A percentile compares a stretch with the other conserved stretches of the same genome.
Conservation (phyloP, 2,888 invertebrate genomes). For the Nymphalis c-album region DNA sequence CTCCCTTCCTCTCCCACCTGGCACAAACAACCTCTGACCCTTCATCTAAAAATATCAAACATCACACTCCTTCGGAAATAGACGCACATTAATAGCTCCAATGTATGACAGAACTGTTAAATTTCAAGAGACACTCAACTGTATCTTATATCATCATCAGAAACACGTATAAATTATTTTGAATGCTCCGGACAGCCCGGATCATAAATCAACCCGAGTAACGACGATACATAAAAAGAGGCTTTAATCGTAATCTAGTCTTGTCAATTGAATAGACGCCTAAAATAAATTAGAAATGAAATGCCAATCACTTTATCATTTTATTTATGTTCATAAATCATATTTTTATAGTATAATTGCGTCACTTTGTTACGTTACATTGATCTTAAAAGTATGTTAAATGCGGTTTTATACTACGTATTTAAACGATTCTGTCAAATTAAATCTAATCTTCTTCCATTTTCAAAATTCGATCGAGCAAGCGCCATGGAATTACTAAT, state of each 20-base stretch:
- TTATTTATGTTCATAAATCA: neutral
- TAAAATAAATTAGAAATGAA: conserved; percentile 18
- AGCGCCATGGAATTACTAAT: conserved; percentile 15
- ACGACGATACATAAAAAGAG: conserved; percentile 13
- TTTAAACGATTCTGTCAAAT: too few species aligned
- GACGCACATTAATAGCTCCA: conserved; percentile 5
- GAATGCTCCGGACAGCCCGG: neutral
- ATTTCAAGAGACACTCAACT: conserved; percentile 1
- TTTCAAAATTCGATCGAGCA: neutral
- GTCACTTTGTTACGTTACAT: neutral
- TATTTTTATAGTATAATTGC: conserved; percentile 2
- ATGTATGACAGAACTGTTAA: conserved; percentile 10
- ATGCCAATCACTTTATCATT: conserved; percentile 17
- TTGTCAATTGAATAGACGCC: conserved; percentile 16
- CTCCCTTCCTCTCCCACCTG: conserved; percentile 24
- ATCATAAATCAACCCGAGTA: conserved; percentile 14
- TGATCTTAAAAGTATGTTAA: neutral
- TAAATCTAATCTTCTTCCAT: neutral
- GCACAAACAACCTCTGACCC: conserved; percentile 23
- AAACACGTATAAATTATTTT: neutral
- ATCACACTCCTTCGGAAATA: conserved; percentile 19
- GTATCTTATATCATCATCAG: neutral
- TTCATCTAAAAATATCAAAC: conserved; percentile 26
- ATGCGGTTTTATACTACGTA: too few species aligned
- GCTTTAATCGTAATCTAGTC: conserved; percentile 10